Evolutionary conservation across 2,888 invertebrate genomes (phyloP).

Genomic region (Ptilodon capucinus): DNA sequence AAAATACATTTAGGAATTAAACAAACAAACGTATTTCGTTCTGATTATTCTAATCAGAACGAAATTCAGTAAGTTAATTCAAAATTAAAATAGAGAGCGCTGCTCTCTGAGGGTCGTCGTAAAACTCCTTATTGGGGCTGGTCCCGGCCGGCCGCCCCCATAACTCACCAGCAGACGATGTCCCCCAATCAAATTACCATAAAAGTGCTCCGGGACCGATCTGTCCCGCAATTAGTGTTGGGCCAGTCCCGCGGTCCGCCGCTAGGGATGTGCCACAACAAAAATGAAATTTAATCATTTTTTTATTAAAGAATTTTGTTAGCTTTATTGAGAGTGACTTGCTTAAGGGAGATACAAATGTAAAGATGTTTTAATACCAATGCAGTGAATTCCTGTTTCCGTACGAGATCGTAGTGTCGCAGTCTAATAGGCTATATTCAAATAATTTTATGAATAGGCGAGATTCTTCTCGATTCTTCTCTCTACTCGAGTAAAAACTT

Average conservation of each 20-base stretch:
- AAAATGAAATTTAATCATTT: not conserved
- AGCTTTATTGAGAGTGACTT: too few species aligned
- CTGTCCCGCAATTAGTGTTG: slow-evolving; percentile 28
- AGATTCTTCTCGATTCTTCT: too few species aligned
- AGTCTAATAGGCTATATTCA: too few species aligned
- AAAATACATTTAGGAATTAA: too few species aligned
- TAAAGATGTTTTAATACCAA: too few species aligned
- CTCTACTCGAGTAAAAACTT: too few species aligned
- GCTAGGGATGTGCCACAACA: slow-evolving; percentile 2
- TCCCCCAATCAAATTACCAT: slow-evolving; percentile 35
- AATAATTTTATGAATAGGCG: too few species aligned
- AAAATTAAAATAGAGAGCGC: not conserved
- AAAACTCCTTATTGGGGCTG: not conserved
- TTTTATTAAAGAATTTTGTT: not conserved
- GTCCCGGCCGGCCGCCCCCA: slow-evolving; percentile 6
- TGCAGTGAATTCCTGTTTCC: too few species aligned
- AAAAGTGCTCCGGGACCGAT: slow-evolving; percentile 18
- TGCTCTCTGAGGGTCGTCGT: not conserved
- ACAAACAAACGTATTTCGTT: not conserved
- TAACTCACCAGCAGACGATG: slow-evolving; percentile 28
- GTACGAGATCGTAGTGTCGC: too few species aligned
- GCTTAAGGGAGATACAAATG: too few species aligned
- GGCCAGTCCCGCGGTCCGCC: slow-evolving; percentile 1
- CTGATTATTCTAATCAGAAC: not conserved
- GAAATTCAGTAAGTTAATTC: not conserved